These are phyloP conservation scores for Eugnorisma glareosa DNA, from an alignment of 2,888 invertebrate species.

Conservation along the genomic window DNA sequence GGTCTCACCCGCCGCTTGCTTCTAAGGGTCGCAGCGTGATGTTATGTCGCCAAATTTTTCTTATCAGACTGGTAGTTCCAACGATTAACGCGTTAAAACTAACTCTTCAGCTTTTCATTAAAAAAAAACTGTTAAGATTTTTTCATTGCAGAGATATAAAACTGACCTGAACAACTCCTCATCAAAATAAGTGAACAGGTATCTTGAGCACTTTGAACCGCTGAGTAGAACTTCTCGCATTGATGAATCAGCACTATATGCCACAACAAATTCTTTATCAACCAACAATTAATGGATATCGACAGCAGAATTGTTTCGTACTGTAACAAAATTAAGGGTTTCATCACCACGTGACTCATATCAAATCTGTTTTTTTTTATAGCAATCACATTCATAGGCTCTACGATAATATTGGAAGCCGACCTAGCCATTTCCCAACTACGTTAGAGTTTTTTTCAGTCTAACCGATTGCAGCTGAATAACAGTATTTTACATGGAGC, in stretches of 20 bases:
- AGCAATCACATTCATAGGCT: too few species aligned
- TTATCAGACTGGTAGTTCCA: too few species aligned
- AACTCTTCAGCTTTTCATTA: too few species aligned
- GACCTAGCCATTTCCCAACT: background rate
- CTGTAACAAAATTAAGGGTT: background rate
- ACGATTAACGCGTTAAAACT: background rate
- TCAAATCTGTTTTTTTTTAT: too few species aligned
- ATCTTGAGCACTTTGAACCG: conserved; percentile 28
- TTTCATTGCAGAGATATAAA: too few species aligned
- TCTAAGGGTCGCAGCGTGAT: background rate
- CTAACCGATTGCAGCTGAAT: background rate
- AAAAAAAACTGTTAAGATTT: too few species aligned
- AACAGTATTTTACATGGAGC: background rate
- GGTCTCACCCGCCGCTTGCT: background rate
- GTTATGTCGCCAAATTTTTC: background rate
- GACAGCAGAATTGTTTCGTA: background rate
- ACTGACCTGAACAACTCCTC: conserved; percentile 31
- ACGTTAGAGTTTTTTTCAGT: background rate
- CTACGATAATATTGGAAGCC: too few species aligned
- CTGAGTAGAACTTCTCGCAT: conserved; percentile 45
- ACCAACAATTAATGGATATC: background rate
- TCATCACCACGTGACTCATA: background rate
- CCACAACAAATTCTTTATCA: conserved; percentile 8
- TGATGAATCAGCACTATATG: conserved; percentile 1
- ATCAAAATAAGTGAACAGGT: conserved; percentile 28